Evolutionary conservation across 2,113 vertebrate species (phyloP).

Genomic region (Pyrgilauda ruficollis): DNA sequence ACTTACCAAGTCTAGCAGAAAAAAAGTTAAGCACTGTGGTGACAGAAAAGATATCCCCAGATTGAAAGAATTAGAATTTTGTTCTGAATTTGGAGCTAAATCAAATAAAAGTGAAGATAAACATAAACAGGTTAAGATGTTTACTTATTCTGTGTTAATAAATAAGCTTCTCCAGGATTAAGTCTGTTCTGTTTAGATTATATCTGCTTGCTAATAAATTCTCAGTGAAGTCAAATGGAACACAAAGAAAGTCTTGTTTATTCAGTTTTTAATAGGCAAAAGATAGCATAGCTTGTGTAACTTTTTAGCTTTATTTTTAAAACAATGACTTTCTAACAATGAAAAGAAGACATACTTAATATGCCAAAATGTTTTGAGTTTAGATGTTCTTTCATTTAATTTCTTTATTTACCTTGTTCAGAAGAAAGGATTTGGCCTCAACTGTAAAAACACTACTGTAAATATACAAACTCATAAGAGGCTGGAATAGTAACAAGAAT

Average conservation of each 20-base stretch:
- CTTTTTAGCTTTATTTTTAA: background rate
- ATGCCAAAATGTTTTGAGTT: background rate
- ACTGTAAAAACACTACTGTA: background rate
- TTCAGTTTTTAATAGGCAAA: background rate
- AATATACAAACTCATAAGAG: background rate
- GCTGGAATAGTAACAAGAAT: background rate
- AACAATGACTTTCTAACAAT: background rate
- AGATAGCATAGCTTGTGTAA: background rate
- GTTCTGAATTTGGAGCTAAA: background rate
- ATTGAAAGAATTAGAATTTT: background rate
- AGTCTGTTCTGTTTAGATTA: conserved; percentile 18
- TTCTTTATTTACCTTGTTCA: background rate
- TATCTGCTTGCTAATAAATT: background rate
- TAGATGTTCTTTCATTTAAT: background rate
- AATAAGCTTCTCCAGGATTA: conserved; percentile 9
- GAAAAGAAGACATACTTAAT: background rate
- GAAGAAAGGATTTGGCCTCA: background rate
- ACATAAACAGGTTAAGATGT: conserved; percentile 5
- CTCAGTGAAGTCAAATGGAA: conserved; percentile 10
- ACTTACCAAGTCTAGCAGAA: background rate
- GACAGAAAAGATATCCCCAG: background rate
- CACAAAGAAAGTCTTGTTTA: background rate
- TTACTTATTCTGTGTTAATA: conserved; percentile 35
- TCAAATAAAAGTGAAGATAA: conserved; percentile 8
- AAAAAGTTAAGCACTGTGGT: background rate